Evolutionary conservation across 2,888 invertebrate genomes (phyloP).

Genomic region (Hydraecia micacea): DNA sequence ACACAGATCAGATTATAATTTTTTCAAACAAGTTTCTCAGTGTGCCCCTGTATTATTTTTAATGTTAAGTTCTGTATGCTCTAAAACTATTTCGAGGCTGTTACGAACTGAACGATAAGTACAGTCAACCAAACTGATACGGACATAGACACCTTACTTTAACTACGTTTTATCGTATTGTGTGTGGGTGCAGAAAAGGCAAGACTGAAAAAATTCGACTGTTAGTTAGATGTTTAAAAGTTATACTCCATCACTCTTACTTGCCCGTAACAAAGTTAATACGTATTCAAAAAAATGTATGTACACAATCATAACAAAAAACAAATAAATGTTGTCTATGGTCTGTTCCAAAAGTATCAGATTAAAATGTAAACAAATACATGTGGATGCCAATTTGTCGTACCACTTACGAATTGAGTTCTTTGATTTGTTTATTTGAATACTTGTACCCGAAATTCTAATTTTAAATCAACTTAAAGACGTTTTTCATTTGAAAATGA

Average conservation of each 20-base stretch:
- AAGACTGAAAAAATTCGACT: not conserved
- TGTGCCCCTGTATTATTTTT: not conserved
- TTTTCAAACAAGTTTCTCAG: not conserved
- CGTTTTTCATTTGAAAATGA: no score
- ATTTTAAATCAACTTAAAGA: no score
- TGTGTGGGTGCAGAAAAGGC: not conserved
- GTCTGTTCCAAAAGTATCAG: not conserved
- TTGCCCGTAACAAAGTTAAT: not conserved
- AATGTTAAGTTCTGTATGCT: not conserved
- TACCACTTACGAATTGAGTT: no score
- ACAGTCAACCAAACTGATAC: not conserved
- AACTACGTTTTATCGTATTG: not conserved
- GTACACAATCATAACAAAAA: not conserved
- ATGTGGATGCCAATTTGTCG: not conserved
- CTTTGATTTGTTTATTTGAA: no score
- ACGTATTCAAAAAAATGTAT: not conserved
- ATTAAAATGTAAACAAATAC: not conserved
- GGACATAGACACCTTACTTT: not conserved
- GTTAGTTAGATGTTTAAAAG: not conserved
- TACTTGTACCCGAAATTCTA: no score
- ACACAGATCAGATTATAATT: not conserved
- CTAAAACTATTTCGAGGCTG: not conserved
- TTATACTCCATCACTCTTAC: not conserved
- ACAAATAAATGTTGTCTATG: not conserved
- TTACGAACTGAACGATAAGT: not conserved